Evolutionary conservation across 2,113 vertebrate species (phyloP).

Genomic region (Equus quagga): DNA sequence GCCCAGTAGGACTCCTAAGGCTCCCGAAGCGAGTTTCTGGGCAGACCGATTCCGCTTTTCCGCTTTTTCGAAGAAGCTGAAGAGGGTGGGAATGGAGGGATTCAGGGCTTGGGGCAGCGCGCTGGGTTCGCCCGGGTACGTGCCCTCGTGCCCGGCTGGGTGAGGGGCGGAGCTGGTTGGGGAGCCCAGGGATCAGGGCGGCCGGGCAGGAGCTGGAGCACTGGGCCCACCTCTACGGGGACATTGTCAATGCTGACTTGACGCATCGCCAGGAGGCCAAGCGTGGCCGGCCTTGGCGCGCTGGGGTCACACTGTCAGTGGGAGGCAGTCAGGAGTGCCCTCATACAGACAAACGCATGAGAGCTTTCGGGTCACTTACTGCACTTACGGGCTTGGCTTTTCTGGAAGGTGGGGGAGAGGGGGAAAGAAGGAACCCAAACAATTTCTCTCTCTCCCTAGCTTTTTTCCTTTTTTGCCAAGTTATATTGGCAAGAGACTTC

Average conservation of each 20-base stretch:
- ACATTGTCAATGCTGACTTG: slow-evolving; percentile 9
- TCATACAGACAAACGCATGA: not conserved
- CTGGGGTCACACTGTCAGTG: slow-evolving; percentile 14
- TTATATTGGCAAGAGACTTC: slow-evolving; percentile 68
- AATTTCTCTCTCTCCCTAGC: not conserved
- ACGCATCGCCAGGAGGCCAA: not conserved
- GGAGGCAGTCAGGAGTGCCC: not conserved
- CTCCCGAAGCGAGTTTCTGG: slow-evolving; percentile 66
- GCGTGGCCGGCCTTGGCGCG: not conserved
- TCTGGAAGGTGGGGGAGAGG: slow-evolving; percentile 11
- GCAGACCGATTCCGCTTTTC: slow-evolving; percentile 75
- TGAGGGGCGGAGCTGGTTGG: slow-evolving; percentile 32
- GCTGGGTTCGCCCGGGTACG: not conserved
- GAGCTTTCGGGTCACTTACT: not conserved
- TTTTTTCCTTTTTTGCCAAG: slow-evolving; percentile 17
- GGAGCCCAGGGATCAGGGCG: not conserved
- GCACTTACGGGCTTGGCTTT: not conserved
- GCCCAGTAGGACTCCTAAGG: slow-evolving; percentile 66
- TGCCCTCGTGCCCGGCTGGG: not conserved
- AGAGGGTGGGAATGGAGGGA: slow-evolving; percentile 51
- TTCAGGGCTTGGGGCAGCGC: slow-evolving; percentile 36
- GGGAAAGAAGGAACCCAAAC: not conserved
- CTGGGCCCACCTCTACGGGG: not conserved
- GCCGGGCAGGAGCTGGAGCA: not conserved
- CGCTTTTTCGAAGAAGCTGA: slow-evolving; percentile 80